Evolutionary conservation across 2,888 invertebrate species (phyloP).

Genomic region (Muscina levida): DNA sequence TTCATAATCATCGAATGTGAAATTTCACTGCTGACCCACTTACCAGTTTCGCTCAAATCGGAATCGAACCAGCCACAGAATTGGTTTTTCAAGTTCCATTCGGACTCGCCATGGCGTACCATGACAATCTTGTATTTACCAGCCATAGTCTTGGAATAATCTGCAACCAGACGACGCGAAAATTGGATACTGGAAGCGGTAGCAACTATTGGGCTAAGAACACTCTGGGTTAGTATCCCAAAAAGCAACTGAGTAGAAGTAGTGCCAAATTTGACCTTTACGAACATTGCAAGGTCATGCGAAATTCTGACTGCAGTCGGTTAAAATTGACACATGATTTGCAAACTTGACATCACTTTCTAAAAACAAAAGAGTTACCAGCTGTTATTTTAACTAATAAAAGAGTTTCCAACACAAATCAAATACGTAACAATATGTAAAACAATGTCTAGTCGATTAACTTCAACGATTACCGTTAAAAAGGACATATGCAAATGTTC

Average conservation of each 20-base stretch:
- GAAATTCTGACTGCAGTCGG: slow-evolving; percentile 46
- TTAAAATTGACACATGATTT: background rate
- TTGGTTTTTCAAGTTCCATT: slow-evolving; percentile 88
- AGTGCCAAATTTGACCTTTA: slow-evolving; percentile 70
- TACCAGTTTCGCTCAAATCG: slow-evolving; percentile 86
- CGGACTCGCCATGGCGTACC: slow-evolving; percentile 89
- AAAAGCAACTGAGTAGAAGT: slow-evolving; percentile 33
- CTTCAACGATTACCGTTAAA: too few relatives aligned
- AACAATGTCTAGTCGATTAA: too few relatives aligned
- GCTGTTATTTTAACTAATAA: too few relatives aligned
- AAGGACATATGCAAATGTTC: too few relatives aligned
- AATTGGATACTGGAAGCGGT: background rate
- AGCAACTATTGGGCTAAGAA: background rate
- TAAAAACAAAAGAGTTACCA: too few relatives aligned
- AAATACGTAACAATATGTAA: too few relatives aligned
- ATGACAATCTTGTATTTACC: slow-evolving; percentile 86
- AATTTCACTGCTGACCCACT: slow-evolving; percentile 59
- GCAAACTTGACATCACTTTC: slow-evolving; percentile 54
- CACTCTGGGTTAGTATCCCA: background rate
- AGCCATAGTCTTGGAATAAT: slow-evolving; percentile 71
- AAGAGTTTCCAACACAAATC: too few relatives aligned
- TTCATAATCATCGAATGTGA: slow-evolving; percentile 47
- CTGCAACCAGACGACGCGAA: slow-evolving; percentile 14
- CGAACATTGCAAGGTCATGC: slow-evolving; percentile 70
- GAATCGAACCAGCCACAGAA: slow-evolving; percentile 89